Percentiles rank a stretch among this genome's conserved stretches.
These are phyloP conservation scores for Cossypha niveicapilla DNA, from an alignment of 2,797 vertebrate species.

Conservation along the genomic window DNA sequence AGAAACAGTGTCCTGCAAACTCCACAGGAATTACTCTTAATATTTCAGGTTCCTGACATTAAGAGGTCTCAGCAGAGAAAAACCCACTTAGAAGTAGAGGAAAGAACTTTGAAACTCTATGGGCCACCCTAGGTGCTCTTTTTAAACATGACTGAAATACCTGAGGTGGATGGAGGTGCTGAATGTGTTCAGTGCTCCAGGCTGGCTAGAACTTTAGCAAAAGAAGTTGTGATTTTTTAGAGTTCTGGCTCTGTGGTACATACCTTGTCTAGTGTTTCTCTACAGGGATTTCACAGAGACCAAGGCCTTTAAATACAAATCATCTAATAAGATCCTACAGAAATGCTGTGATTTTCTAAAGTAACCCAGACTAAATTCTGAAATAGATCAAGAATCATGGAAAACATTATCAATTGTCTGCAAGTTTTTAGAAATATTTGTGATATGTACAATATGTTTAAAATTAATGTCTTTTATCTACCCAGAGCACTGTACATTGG, in stretches of 20 bases:
- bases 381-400: neutral
- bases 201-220: neutral
- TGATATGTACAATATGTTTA: fast-evolving
- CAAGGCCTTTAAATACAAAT: neutral
- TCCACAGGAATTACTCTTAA: fast-evolving
- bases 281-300: neutral
- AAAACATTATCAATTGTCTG: neutral
- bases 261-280: neutral
- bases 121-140: neutral
- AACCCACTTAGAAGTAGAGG: neutral
- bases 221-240: neutral
- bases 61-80: neutral
- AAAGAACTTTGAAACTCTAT: neutral
- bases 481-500: constrained; percentile 80
- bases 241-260: neutral
- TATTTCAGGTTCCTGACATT: neutral
- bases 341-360: neutral
- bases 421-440: neutral
- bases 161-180: fast-evolving
- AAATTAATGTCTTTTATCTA: neutral
- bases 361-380: neutral
- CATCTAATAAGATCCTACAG: neutral
- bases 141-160: neutral
- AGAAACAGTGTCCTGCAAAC: neutral
- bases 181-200: neutral